Evolutionary conservation across 2,888 invertebrate species (phyloP), one percentile per base, ranked within the genome.

Genomic region (Oscheius myriophilus): DNA sequence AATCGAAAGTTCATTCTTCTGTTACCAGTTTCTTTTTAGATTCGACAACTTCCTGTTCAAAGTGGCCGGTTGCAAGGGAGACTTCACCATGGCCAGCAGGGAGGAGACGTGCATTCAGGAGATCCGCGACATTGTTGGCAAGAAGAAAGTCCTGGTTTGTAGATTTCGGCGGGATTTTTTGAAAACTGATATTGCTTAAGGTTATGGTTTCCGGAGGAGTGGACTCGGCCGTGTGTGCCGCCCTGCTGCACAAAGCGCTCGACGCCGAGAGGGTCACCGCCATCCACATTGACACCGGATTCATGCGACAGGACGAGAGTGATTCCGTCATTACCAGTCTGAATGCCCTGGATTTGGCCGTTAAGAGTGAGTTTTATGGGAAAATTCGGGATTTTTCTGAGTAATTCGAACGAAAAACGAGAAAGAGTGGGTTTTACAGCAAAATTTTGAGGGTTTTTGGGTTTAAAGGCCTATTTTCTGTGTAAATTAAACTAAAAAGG

Each of bases 211-310:
- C 96, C 87, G 98, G 98, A 23, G 98, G 98, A 33, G 98, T 98
- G 6, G 98, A 99, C 89, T 98, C 97, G 0, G 95, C 97, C n/a
- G 98, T 99, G 12, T 98, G 97, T 89, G 96, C 96, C 33, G 96
- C 96, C 25, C 89, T 99, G 71, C 90, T 98, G 63, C 92, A 93
- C 87, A 92, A 92, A 87, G 95, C 97, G 12, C 90, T 99, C 59
- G 91, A 91, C 71, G 71, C 79, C 3, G 92, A 92, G 88, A 88
- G 90, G 25, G 89, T 98, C 70, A 93, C 96, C 85, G 96, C 96
- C 39, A 91, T 97, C 76, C 97, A 98, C 89, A 94, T 98, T 83
- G 96, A 98, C 88, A 97, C 98, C 87, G 98, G 98, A 64, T 98
- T 97, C 87, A 96, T 99, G 96, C 91, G 81, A 45, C 65, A 58